A percentile compares a stretch with the other conserved stretches of the same genome.
phyloP scores from a whole-genome alignment of 2,797 vertebrate species.

The Sebastes itinus region DNA sequence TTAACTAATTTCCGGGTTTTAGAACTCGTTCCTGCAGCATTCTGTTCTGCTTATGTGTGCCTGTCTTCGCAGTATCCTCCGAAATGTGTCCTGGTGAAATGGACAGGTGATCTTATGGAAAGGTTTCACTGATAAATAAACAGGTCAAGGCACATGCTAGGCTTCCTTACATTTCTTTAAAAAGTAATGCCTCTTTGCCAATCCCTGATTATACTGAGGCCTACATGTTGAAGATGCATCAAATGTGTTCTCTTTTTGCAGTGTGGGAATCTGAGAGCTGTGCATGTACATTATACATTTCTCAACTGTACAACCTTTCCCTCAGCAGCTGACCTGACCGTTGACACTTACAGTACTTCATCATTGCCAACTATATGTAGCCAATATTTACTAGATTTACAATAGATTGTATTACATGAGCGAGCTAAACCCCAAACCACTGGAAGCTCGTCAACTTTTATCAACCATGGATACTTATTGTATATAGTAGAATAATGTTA shows the following conservation, averaged over 20 bases:
- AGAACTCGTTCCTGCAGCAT: no score
- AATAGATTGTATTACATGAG: constrained; percentile 41
- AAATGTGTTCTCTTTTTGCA: neutral
- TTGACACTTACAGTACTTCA: constrained; percentile 7
- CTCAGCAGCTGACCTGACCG: constrained; percentile 7
- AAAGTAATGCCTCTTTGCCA: neutral
- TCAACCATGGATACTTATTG: constrained; percentile 71
- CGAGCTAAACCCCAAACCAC: constrained; percentile 61
- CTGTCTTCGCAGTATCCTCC: neutral
- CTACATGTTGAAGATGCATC: neutral
- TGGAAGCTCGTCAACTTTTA: constrained; percentile 63
- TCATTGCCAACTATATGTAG: constrained; percentile 26
- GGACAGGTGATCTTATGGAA: constrained; percentile 21
- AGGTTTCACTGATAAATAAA: constrained; percentile 14
- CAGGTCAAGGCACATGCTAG: constrained; percentile 14
- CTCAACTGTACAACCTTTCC: constrained; percentile 25
- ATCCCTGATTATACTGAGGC: neutral
- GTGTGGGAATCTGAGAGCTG: constrained; percentile 5
- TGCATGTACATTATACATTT: neutral
- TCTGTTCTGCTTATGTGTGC: neutral
- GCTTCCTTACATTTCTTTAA: constrained; percentile 3
- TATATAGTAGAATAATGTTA: constrained; percentile 82
- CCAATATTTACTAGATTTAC: constrained; percentile 48
- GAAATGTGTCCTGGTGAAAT: neutral
- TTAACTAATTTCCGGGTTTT: no score